These are phyloP conservation scores for Notarius quadriscutis DNA, from an alignment of 2,113 vertebrate species.

Conservation along the genomic window DNA sequence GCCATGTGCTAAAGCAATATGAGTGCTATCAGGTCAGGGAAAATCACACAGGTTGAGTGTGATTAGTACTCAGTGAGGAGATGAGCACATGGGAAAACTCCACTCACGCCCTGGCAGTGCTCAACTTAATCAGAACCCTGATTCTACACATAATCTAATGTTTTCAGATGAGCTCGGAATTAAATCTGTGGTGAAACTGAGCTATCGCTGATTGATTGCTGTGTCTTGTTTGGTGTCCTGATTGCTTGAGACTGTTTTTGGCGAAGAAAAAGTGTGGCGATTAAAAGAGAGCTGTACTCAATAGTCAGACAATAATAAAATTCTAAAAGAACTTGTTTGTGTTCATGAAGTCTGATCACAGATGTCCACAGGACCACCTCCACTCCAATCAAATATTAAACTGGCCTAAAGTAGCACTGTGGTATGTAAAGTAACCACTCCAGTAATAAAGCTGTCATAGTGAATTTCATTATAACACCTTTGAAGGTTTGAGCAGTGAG, in stretches of 20 bases:
- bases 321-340: not conserved
- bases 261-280: not conserved
- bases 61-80: not conserved
- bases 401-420: constrained; percentile 13
- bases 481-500: not conserved
- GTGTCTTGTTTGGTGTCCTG: not conserved
- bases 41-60: not conserved
- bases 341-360: not conserved
- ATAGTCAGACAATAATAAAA: not conserved
- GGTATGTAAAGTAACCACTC: not conserved
- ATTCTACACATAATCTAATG: not conserved
- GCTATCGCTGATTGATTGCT: not conserved
- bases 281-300: not conserved
- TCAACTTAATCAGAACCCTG: not conserved
- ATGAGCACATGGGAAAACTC: not conserved
- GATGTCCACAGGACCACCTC: not conserved
- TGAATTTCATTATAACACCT: not conserved
- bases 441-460: not conserved
- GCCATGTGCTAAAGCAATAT: not conserved
- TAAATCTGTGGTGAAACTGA: not conserved
- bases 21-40: not conserved
- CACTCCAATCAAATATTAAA: constrained; percentile 11
- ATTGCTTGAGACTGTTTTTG: not conserved
- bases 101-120: not conserved
- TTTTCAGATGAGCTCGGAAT: constrained; percentile 42